Conservation (phyloP, 2,113 vertebrate genomes). For the Platycercus adscitus region DNA sequence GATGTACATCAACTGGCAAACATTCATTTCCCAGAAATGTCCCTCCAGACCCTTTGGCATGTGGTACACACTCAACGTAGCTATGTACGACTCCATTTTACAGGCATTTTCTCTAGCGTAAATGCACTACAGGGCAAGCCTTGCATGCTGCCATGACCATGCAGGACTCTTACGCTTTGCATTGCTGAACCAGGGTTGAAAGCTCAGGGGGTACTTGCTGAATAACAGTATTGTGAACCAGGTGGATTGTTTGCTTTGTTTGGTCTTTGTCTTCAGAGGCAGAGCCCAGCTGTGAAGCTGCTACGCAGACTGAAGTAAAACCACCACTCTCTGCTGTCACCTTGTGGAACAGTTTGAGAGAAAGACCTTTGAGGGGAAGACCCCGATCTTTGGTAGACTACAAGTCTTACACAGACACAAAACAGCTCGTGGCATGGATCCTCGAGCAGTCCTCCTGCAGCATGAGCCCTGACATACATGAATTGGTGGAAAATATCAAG, state of each 20-base stretch:
- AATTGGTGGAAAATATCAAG: conserved; percentile 84
- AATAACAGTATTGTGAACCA: background rate
- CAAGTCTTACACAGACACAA: conserved; percentile 84
- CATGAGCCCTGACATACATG: conserved; percentile 79
- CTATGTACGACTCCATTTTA: background rate
- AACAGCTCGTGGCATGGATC: conserved; percentile 78
- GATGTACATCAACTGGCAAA: background rate
- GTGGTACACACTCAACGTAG: background rate
- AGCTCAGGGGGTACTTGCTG: background rate
- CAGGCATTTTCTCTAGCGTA: background rate
- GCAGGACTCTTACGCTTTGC: background rate
- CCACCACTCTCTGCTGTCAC: conserved; percentile 62
- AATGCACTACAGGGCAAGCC: background rate
- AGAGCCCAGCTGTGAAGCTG: conserved; percentile 74
- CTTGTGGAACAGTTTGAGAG: conserved; percentile 45
- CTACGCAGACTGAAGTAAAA: conserved; percentile 72
- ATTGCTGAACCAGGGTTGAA: background rate
- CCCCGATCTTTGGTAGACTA: conserved; percentile 83
- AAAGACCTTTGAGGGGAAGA: conserved; percentile 56
- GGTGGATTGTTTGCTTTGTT: background rate
- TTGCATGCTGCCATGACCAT: background rate
- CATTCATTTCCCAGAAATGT: background rate
- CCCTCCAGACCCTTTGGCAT: background rate
- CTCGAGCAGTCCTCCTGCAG: conserved; percentile 81
- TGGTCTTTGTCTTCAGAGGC: conserved; percentile 38